Evolutionary conservation across 2,888 invertebrate species (phyloP).

Genomic region (Coecobrya sp.): DNA sequence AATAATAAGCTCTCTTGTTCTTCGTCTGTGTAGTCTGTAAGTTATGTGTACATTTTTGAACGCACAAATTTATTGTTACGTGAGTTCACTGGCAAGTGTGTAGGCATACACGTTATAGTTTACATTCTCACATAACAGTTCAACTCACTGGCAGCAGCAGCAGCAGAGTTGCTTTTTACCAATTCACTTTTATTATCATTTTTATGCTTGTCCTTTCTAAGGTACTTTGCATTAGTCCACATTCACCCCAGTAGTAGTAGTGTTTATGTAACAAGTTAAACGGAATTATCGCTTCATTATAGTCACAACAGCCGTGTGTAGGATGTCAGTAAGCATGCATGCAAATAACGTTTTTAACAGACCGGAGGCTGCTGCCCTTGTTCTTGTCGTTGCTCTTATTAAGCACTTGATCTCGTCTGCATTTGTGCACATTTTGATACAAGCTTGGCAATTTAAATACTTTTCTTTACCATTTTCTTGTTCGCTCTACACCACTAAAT

Average conservation of each 20-base stretch:
- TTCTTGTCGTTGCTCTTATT: constrained; percentile 5
- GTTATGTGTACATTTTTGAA: constrained; percentile 46
- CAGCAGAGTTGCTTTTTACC: constrained; percentile 30
- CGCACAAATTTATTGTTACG: constrained; percentile 47
- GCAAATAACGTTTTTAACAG: neutral
- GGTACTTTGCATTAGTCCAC: constrained; percentile 55
- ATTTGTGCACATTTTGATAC: neutral
- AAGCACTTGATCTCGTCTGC: neutral
- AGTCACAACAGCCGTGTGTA: neutral
- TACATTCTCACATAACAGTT: constrained; percentile 9
- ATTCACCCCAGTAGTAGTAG: constrained; percentile 7
- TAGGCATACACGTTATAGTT: constrained; percentile 12
- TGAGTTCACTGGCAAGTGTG: constrained; percentile 38
- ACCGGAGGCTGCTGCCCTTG: neutral
- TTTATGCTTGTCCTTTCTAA: constrained; percentile 65
- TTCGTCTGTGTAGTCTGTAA: constrained; percentile 13
- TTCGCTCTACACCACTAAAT: neutral
- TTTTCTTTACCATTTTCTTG: neutral
- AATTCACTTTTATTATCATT: constrained; percentile 52
- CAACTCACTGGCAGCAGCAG: neutral
- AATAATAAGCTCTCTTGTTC: constrained; percentile 11
- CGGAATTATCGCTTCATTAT: neutral
- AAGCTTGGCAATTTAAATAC: constrained; percentile 25
- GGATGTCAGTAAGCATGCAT: neutral
- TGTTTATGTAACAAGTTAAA: neutral